Percentiles rank a stretch among this genome's conserved stretches.
Evolutionary conservation across 2,797 vertebrate genomes (phyloP).

Genomic region (Australoheros facetus): DNA sequence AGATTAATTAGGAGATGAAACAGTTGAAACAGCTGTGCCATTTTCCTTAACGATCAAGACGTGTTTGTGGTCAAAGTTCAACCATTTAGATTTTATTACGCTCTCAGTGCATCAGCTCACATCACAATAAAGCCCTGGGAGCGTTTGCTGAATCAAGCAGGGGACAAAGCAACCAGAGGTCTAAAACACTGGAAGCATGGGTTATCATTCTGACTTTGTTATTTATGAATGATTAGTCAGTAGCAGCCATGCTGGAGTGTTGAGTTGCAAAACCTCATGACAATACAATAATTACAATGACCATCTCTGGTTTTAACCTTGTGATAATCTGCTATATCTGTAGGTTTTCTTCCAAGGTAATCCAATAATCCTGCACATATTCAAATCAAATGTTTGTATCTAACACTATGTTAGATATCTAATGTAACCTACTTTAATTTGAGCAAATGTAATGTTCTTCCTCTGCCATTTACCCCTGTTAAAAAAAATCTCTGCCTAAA

Average conservation of each 20-base stretch:
- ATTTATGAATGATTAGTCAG: background rate
- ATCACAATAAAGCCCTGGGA: background rate
- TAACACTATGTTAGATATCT: too few species aligned
- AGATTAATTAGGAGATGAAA: constrained; percentile 31
- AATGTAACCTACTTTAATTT: background rate
- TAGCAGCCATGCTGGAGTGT: background rate
- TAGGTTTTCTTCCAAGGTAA: background rate
- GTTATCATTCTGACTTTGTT: background rate
- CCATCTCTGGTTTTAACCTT: background rate
- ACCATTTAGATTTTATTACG: constrained; percentile 19
- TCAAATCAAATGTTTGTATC: background rate
- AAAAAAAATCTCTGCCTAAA: too few species aligned
- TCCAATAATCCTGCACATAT: background rate
- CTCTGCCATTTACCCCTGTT: too few species aligned
- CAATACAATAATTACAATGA: background rate
- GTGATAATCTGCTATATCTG: background rate
- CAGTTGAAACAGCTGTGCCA: constrained; percentile 1
- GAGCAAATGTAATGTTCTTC: too few species aligned
- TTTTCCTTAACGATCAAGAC: constrained; percentile 25
- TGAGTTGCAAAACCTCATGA: background rate
- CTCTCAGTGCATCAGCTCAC: background rate
- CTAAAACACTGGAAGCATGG: background rate
- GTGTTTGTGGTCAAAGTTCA: constrained; percentile 35
- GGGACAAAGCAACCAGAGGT: background rate
- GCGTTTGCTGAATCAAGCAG: background rate